phyloP scores from a whole-genome alignment of 1,140 invertebrate genomes.

The Chironomus tepperi region DNA sequence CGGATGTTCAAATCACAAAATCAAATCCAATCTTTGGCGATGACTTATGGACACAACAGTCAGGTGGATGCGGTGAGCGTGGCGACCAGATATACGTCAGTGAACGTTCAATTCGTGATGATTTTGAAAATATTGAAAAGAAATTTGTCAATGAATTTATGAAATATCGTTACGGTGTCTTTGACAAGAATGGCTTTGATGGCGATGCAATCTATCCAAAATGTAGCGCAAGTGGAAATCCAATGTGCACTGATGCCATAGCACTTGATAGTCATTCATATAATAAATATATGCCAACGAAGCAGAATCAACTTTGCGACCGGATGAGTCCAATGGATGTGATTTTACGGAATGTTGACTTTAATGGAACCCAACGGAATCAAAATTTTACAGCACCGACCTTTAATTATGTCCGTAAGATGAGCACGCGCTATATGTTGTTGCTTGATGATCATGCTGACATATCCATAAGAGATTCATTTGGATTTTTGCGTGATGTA shows the following conservation, averaged over 20 bases:
- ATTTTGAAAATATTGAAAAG: neutral
- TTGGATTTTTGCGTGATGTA: slow-evolving; percentile 48
- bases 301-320: slow-evolving; percentile 56
- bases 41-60: slow-evolving; percentile 49
- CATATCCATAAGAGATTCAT: slow-evolving; percentile 48
- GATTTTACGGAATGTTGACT: slow-evolving; percentile 51
- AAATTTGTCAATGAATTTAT: slow-evolving; percentile 53
- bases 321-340: slow-evolving; percentile 52
- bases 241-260: slow-evolving; percentile 42
- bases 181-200: slow-evolving; percentile 54
- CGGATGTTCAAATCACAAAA: slow-evolving; percentile 45
- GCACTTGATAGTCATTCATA: slow-evolving; percentile 44
- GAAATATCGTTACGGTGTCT: slow-evolving; percentile 60
- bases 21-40: slow-evolving; percentile 45
- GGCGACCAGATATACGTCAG: slow-evolving; percentile 51
- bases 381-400: slow-evolving; percentile 36
- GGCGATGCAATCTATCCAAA: slow-evolving; percentile 50
- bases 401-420: slow-evolving; percentile 40
- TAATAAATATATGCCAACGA: slow-evolving; percentile 53
- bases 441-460: slow-evolving; percentile 47
- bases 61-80: slow-evolving; percentile 46
- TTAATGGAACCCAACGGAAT: slow-evolving; percentile 35
- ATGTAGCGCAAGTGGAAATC: slow-evolving; percentile 41
- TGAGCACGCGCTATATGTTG: slow-evolving; percentile 44
- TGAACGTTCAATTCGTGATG: slow-evolving; percentile 31